Percentiles rank a stretch among this genome's conserved stretches.
Conservation (phyloP, 2,888 invertebrate species). For the Pheosia gnoma region DNA sequence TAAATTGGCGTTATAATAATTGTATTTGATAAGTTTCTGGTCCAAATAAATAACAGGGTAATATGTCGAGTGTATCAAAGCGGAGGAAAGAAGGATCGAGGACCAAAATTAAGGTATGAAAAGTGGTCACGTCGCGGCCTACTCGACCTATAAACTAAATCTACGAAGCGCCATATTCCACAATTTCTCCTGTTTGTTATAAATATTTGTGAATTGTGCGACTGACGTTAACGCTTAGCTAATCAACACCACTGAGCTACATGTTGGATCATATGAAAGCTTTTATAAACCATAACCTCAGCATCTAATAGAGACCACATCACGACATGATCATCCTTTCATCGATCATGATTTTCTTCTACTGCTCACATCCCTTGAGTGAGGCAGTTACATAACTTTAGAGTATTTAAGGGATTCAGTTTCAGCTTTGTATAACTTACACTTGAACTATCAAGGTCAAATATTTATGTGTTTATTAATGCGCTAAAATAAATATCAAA, state of each 20-base stretch:
- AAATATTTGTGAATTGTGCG: neutral
- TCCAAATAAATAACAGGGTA: constrained; percentile 17
- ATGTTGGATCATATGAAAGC: too few species aligned
- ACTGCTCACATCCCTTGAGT: too few species aligned
- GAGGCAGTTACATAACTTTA: too few species aligned
- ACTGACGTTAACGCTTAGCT: too few species aligned
- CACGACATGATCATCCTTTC: too few species aligned
- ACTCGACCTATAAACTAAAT: constrained; percentile 15
- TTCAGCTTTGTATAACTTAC: neutral
- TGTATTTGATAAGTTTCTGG: constrained; percentile 13
- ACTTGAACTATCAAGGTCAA: constrained; percentile 1
- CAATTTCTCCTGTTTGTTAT: neutral
- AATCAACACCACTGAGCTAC: too few species aligned
- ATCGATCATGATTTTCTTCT: too few species aligned
- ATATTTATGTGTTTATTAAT: neutral
- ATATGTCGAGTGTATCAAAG: constrained; percentile 83
- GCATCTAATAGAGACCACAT: too few species aligned
- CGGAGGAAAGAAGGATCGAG: constrained; percentile 77
- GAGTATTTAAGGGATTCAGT: too few species aligned
- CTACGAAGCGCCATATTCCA: neutral
- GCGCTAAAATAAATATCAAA: too few species aligned
- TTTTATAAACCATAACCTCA: too few species aligned
- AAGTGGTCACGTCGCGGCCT: constrained; percentile 57
- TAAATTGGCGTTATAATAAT: constrained; percentile 42
- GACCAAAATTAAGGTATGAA: constrained; percentile 81